Evolutionary conservation across 30 jellyfish, hydroid and myxozoan genomes (phyloP).

Genomic region (Rhopilema esculentum): DNA sequence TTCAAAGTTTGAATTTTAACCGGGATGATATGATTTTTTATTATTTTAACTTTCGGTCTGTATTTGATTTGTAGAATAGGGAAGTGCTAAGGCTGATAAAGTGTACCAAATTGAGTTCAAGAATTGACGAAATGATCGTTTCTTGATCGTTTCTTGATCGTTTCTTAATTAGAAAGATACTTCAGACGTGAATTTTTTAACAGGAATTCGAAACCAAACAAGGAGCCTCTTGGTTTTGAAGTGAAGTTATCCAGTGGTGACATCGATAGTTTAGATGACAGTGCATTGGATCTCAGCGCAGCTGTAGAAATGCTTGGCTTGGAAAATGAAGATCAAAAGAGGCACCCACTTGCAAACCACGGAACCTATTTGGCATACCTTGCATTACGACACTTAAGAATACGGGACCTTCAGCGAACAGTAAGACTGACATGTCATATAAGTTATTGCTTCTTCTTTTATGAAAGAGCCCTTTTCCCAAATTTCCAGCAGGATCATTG

Average conservation of each 20-base stretch:
- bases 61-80: too few species aligned
- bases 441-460: not conserved
- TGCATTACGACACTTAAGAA: slow-evolving; percentile 70
- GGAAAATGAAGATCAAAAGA: slow-evolving; percentile 69
- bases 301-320: slow-evolving; percentile 85
- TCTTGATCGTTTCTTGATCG: too few species aligned
- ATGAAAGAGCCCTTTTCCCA: not conserved
- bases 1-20: too few species aligned
- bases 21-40: too few species aligned
- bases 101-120: too few species aligned
- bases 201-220: slow-evolving; percentile 25
- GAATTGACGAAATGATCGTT: too few species aligned
- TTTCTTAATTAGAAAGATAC: too few species aligned
- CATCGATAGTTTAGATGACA: slow-evolving; percentile 46
- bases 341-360: slow-evolving; percentile 73
- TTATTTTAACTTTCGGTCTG: too few species aligned
- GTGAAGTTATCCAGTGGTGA: slow-evolving; percentile 71
- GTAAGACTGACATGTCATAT: slow-evolving; percentile 26
- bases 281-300: slow-evolving; percentile 69
- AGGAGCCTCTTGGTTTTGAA: slow-evolving; percentile 70
- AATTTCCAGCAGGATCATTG: not conserved
- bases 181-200: not conserved
- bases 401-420: slow-evolving; percentile 76
- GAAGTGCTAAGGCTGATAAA: too few species aligned
- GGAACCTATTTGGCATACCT: slow-evolving; percentile 81